Evolutionary conservation across 2,113 vertebrate species (phyloP), one percentile per base, ranked within the genome.

Genomic region (Hystrix brachyura): DNA sequence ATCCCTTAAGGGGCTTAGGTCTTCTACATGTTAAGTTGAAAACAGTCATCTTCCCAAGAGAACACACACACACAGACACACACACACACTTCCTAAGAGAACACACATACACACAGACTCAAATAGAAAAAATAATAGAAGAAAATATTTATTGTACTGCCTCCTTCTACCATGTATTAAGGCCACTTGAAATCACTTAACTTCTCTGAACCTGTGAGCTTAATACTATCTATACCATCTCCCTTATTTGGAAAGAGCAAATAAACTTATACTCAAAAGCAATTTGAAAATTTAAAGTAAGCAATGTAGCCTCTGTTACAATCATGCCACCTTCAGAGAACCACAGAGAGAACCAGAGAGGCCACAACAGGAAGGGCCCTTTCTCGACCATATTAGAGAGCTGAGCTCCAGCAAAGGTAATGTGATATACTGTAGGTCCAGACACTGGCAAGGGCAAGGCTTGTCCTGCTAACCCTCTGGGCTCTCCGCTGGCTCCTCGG

Each of bases 201-300:
- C 32, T 74, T 80, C 62, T 62, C 76, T 90, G 67, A 90, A 57
- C 89, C 79, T 87, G 32, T 82, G 62, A 90, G 48, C 64, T 83
- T 76, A 83, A 62, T 46, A 46, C 21, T 78, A 83, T 29, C 62
- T 48, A 15, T 60, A 71, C 29, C 14, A 81, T 69, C 17, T 89
- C 89, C 51, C 57, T 92, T 62, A 86, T 27, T 87, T 88, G 15
- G 71, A 51, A 94, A 76, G 32, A 87, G 25, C 17, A 57, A 88
- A 80, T 59, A 71, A 90, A 88, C 34, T n/a, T 60, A 43, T 2
- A 78, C 53, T 57, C 0, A 6, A 46, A 81, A 34, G 4, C n/a
- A 92, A 57, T 23, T 48, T 64, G 85, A 84, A 90, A 86, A 57
- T 67, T 53, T 43, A 74, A 81, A 84, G 46, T 64, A 43, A 85